Evolutionary conservation across 2,113 vertebrate genomes (phyloP).

Genomic region (Bubalus kerabau): DNA sequence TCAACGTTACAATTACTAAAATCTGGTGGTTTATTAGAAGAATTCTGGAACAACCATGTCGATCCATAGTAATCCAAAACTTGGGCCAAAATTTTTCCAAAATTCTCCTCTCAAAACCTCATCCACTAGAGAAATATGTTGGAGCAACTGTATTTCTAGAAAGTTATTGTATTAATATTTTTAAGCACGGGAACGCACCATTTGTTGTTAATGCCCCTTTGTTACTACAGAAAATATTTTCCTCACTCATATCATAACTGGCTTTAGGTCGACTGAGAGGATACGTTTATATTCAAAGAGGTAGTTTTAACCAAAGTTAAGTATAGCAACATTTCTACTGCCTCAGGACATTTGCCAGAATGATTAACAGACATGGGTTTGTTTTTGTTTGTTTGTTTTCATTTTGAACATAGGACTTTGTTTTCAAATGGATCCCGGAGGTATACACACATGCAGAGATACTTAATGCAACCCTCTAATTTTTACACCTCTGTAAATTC

Average conservation of each 20-base stretch:
- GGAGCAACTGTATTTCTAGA: background rate
- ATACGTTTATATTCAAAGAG: background rate
- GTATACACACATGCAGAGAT: background rate
- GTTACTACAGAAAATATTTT: background rate
- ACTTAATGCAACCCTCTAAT: background rate
- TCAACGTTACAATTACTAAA: background rate
- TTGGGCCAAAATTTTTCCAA: background rate
- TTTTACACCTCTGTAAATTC: background rate
- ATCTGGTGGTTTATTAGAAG: background rate
- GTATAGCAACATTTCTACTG: background rate
- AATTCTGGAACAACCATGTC: background rate
- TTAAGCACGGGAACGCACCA: background rate
- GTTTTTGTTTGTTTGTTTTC: background rate
- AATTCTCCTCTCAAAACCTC: background rate
- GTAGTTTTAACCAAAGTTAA: slow-evolving; percentile 21
- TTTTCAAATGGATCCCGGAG: background rate
- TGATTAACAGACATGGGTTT: background rate
- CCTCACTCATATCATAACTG: background rate
- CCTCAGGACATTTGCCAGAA: background rate
- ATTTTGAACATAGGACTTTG: background rate
- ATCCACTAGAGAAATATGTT: background rate
- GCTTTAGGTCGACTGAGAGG: background rate
- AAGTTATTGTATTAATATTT: background rate
- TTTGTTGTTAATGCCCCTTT: background rate
- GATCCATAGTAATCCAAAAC: background rate